Conservation (phyloP, 2,888 invertebrate genomes). For the Pristionchus japonicus region DNA sequence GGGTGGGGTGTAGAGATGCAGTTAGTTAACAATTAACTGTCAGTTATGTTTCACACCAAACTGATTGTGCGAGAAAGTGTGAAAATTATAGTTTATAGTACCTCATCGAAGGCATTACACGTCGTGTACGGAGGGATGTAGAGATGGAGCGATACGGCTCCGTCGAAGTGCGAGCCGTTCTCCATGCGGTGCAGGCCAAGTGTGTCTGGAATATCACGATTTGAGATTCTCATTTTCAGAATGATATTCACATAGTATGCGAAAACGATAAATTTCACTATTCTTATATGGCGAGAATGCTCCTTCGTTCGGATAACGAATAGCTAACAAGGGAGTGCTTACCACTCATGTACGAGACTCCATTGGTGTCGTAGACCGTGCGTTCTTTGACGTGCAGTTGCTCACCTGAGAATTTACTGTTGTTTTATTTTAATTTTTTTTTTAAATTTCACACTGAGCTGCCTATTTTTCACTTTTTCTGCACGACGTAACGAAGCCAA, state of each 20-base stretch:
- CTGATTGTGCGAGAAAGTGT: background rate
- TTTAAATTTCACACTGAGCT: background rate
- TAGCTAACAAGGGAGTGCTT: background rate
- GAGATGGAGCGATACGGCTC: slow-evolving; percentile 91
- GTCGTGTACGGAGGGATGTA: slow-evolving; percentile 93
- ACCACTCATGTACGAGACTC: slow-evolving; percentile 96
- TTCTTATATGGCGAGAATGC: too few species aligned
- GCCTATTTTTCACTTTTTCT: background rate
- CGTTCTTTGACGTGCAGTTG: slow-evolving; percentile 82
- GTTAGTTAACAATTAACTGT: too few species aligned
- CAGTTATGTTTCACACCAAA: background rate
- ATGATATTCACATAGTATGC: background rate
- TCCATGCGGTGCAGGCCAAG: slow-evolving; percentile 95
- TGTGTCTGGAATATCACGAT: slow-evolving; percentile 82
- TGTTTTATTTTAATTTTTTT: background rate
- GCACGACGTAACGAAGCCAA: too few species aligned
- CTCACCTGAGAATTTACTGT: slow-evolving; percentile 73
- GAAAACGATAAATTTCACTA: background rate
- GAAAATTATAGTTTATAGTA: slow-evolving; percentile 79
- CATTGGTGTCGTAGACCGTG: slow-evolving; percentile 83
- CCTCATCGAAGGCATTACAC: slow-evolving; percentile 92
- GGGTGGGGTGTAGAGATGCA: slow-evolving; percentile 96
- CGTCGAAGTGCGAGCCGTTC: slow-evolving; percentile 90
- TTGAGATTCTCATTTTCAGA: background rate
- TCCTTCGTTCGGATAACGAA: too few species aligned